Conservation (phyloP, 2,888 invertebrate species). For the Nowickia ferox region DNA sequence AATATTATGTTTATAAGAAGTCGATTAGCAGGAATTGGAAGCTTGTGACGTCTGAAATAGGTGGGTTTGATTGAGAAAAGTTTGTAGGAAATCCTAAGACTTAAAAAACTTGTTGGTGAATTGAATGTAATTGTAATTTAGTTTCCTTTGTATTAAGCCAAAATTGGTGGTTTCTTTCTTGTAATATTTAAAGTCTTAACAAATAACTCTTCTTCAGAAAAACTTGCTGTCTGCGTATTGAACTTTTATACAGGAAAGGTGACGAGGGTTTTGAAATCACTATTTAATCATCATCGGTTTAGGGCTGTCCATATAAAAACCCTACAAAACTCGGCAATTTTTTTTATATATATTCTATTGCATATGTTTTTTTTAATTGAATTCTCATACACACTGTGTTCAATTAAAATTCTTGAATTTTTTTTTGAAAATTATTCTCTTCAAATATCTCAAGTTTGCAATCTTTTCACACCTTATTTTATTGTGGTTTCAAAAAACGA, state of each 20-base stretch:
- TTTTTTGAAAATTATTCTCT: neutral
- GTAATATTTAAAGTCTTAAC: no score
- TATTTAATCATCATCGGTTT: no score
- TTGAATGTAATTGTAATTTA: no score
- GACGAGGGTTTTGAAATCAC: no score
- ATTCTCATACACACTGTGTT: neutral
- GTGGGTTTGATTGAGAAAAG: neutral
- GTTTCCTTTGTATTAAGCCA: no score
- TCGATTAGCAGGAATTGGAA: constrained; percentile 21
- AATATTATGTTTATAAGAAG: neutral
- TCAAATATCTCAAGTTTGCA: constrained; percentile 23
- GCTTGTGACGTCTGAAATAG: neutral
- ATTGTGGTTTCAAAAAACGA: constrained; percentile 13
- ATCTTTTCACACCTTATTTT: constrained; percentile 54
- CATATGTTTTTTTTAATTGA: neutral
- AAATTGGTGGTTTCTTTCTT: no score
- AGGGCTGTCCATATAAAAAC: no score
- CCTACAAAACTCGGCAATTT: no score
- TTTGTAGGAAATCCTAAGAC: neutral
- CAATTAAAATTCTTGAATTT: constrained; percentile 47
- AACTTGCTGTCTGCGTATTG: no score
- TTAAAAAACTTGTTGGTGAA: constrained; percentile 7
- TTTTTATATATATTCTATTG: neutral
- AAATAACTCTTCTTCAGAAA: no score
- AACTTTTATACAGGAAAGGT: no score